Evolutionary conservation across 2,797 vertebrate species (phyloP).

Genomic region (Hippopotamyrus pictus): DNA sequence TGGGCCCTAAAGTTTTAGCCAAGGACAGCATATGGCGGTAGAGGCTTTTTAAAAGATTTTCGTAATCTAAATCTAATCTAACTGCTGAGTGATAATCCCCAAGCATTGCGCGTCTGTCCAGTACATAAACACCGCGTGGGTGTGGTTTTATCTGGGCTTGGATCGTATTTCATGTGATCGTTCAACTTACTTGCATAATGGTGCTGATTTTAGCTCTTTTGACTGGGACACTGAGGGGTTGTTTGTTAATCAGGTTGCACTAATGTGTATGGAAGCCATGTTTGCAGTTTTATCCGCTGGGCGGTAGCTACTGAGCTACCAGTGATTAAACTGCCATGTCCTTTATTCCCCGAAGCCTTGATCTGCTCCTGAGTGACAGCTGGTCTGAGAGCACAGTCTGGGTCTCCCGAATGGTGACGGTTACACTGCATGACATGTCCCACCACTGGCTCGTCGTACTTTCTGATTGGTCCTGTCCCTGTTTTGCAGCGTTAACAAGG

Average conservation of each 20-base stretch:
- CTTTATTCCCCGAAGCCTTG: not conserved
- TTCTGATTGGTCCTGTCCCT: not conserved
- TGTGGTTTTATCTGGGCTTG: not conserved
- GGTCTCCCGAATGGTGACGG: not conserved
- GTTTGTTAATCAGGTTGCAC: not conserved
- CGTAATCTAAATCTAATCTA: not conserved
- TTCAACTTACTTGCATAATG: not conserved
- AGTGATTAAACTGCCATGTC: not conserved
- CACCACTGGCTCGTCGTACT: not conserved
- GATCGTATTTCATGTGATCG: not conserved
- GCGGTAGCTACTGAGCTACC: not conserved
- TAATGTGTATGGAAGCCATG: not conserved
- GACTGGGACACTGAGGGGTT: not conserved
- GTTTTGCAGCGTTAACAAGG: not conserved
- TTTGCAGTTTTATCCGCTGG: not conserved
- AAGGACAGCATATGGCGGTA: not conserved
- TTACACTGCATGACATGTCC: not conserved
- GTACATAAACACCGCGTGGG: not conserved
- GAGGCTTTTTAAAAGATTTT: not conserved
- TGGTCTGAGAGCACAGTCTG: not conserved
- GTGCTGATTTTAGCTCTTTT: slow-evolving; percentile 1
- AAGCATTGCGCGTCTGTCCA: not conserved
- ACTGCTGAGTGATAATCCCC: not conserved
- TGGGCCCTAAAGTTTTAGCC: not conserved
- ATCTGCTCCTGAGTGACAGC: not conserved